Base-by-base conservation (phyloP, 2,113 vertebrate genomes). In the Lanius collurio region DNA sequence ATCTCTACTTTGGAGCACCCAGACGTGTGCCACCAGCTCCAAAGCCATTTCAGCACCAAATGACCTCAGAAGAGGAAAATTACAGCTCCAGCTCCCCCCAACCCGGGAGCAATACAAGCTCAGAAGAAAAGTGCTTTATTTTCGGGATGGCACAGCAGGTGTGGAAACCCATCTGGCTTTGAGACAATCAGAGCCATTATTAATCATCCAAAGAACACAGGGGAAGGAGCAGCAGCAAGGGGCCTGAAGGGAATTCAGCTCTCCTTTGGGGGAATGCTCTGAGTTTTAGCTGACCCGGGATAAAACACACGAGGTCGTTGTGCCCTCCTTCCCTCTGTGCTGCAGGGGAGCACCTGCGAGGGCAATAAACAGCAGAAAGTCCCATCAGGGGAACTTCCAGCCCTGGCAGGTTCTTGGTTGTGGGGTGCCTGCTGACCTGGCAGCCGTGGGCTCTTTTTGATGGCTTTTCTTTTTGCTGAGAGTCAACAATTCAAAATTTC, bases 71-170 rank as follows among this genome's bases (percentile, higher is more conserved):
- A 59, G 3, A 76, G 22, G 55, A 70, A 87, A 94, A 62, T 55
- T 68, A 79, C 55, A 74, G 55, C 46, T 65, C 39, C 27, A 39
- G 67, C 68, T 81, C 59, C 49, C 41, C 85, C 56, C 71, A 76
- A 23, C 68, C 30, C n/a, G 81, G 63, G n/a, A 87, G 83, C 37
- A 83, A 44, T 57, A 42, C 6, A 7, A 60, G 35, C 19, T 68
- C 35, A 49, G 33, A 20, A 30, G 28, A 41, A 81, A 52, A 31
- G 55, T 14, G 24, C 19, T 59, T 2, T 77, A 17, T 50, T 62
- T 92, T 65, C 4, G 21, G 46, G 76, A 20, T 49, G 31, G n/a
- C 79, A 73, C 76, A 92, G 90, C 89, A 89, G 75, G 50, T 63
- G 37, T 39, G 27, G 42, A 19, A 93, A n/a, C 23, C 14, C 31